Base-by-base conservation (phyloP, 1,140 invertebrate species). In the Agraylea sexmaculata region DNA sequence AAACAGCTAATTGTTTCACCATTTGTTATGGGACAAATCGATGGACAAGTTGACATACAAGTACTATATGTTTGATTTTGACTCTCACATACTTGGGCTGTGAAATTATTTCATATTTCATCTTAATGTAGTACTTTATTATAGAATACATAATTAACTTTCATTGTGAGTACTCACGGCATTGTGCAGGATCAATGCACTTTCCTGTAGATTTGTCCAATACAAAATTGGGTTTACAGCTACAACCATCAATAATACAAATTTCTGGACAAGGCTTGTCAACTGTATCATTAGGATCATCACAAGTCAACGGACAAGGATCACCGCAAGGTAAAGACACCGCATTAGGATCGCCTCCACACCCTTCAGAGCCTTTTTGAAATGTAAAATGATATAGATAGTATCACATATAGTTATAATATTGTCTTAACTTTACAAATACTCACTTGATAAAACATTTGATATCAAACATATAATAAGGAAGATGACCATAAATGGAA, bases 161-260 rank as follows among this genome's bases (percentile, higher is more conserved):
- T 11, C 39, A 41, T 17, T 29, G 28, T 10, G 30, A 16, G 2
- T 4, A 16, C 5, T n/a, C 11, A 15, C 28, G 44, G 23, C 44
- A 46, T 2, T 42, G 17, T 22, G 19, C 18, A 2, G 21, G 8
- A 3, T 25, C 21, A 23, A 42, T 46, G 22, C 44, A 46, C 28
- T 42, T 41, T 20, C 28, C 35, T 13, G 31, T 17, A n/a, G n/a
- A n/a, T 13, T 18, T 27, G 18, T 28, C 30, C 13, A 23, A 33
- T 15, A 47, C 37, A n/a, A 23, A 47, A 16, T 33, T 41, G 7
- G 13, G 8, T 20, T 40, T 47, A 18, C 44, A 46, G 19, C 28
- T 40, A 28, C 40, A 46, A 2, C 44, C 44, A 15, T 46, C 39
- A 18, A 42, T 28, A 7, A 46, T 41, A 19, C 43, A 46, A 28